Evolutionary conservation across 1,140 invertebrate genomes (phyloP).

Genomic region (Physella acuta): DNA sequence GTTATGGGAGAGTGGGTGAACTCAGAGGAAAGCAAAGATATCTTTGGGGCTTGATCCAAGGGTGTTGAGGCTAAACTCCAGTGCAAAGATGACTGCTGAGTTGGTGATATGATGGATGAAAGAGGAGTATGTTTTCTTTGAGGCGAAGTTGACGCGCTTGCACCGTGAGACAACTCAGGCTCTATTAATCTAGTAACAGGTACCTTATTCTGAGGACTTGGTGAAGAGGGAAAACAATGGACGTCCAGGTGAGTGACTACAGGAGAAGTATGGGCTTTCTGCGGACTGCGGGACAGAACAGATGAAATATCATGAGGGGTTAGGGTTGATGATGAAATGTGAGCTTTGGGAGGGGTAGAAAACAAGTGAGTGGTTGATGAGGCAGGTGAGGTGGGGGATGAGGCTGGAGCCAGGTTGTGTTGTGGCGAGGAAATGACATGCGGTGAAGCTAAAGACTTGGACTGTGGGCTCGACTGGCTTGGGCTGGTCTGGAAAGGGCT

Average conservation of each 20-base stretch:
- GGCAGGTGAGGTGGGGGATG: too few relatives aligned
- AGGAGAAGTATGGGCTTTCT: not conserved
- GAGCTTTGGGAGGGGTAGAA: too few relatives aligned
- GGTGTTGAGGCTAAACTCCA: too few relatives aligned
- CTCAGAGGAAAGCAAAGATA: not conserved
- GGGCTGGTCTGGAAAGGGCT: not conserved
- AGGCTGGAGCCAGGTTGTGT: too few relatives aligned
- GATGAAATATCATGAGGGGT: too few relatives aligned
- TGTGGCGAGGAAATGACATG: not conserved
- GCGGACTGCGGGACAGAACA: too few relatives aligned
- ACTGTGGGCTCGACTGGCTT: not conserved
- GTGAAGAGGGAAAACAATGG: not conserved
- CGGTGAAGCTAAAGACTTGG: not conserved
- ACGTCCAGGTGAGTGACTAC: not conserved
- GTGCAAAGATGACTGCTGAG: too few relatives aligned
- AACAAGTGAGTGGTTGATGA: too few relatives aligned
- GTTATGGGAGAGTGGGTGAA: slow-evolving; percentile 10
- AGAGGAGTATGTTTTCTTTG: not conserved
- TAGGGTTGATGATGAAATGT: too few relatives aligned
- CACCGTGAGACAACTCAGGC: not conserved
- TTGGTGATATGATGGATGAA: not conserved
- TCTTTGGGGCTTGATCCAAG: not conserved
- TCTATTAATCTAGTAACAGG: not conserved
- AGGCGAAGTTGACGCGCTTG: not conserved
- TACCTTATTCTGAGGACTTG: not conserved